Evolutionary conservation across 2,113 vertebrate species (phyloP), one percentile per base, ranked within the genome.

Genomic region (Isurus oxyrinchus): DNA sequence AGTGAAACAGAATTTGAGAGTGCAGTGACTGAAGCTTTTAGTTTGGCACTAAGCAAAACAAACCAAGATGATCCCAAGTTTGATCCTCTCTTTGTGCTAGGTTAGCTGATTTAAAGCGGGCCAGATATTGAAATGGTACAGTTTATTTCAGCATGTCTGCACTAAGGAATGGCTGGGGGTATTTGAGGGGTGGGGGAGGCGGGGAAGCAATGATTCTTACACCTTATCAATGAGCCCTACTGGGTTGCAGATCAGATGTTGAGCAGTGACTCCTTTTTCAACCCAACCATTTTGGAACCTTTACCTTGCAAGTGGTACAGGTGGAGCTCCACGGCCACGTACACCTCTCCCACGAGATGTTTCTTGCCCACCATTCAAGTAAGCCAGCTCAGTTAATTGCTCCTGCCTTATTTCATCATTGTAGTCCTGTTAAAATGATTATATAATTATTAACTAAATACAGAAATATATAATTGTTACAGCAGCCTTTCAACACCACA

Each of bases 401-500:
- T 99, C 99, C 98, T 99, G 99, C 98, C 99, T 98, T 98, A 99
- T 99, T 97, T 99, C 99, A 98, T 99, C 99, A 0, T 99, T 99
- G 97, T 99, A 99, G 97, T 99, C 99, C 99, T 99, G 97, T 95
- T 55, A 95, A 76, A 21, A 67, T 55, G n/a, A 81, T 57, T 55
- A 90, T 40, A 66, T 21, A 2, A 19, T 76, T 94, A 40, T 40
- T 67, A 67, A 67, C 1, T 23, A 14, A 69, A n/a, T 31, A 59
- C 57, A 90, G n/a, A 27, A 8, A 95, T 31, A 11, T 11, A 69
- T 49, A 2, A 25, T n/a, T 44, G 25, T 59, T 90, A 35, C 86
- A 88, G 1, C 72, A 76, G 10, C 31, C 53, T 25, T 90, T 63
- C 35, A 66, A 63, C 35, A 63, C 61, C 14, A 84, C 79, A 21